A percentile compares a stretch with the other conserved stretches of the same genome.
These are phyloP conservation scores for Sebastes trivittatus DNA, from an alignment of 2,797 vertebrate species.

Conservation along the genomic window DNA sequence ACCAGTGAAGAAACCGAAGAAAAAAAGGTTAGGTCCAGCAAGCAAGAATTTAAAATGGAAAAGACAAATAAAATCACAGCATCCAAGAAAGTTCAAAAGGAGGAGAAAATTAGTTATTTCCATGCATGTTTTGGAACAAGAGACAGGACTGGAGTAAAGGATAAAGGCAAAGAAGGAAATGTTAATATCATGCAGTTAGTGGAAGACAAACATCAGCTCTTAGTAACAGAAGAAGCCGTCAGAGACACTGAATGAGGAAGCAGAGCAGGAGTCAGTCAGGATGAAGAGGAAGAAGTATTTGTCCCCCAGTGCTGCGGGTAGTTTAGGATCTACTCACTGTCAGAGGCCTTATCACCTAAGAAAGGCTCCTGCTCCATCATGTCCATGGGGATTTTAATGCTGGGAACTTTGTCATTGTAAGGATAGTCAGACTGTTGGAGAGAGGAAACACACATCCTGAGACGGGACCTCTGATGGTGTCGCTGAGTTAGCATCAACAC, in stretches of 20 bases:
- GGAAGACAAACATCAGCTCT: neutral
- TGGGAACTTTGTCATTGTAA: conserved; percentile 96
- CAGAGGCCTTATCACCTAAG: conserved; percentile 94
- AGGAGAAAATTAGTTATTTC: neutral
- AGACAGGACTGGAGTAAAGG: neutral
- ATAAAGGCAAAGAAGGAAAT: neutral
- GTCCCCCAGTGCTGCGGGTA: conserved; percentile 35
- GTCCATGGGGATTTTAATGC: conserved; percentile 99
- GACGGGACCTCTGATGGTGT: neutral
- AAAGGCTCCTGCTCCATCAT: conserved; percentile 99
- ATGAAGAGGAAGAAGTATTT: neutral
- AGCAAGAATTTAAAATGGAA: neutral
- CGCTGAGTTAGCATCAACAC: neutral
- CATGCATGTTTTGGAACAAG: conserved; percentile 12
- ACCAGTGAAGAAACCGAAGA: neutral
- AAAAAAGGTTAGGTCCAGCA: neutral
- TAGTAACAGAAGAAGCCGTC: neutral
- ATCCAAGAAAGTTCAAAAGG: neutral
- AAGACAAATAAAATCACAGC: neutral
- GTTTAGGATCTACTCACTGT: conserved; percentile 93
- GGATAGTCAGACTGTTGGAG: conserved; percentile 96
- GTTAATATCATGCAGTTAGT: conserved; percentile 32
- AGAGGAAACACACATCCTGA: conserved; percentile 58
- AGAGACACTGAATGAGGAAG: conserved; percentile 8
- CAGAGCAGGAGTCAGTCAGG: neutral